A percentile compares a stretch with the other conserved stretches of the same genome.
These are phyloP conservation scores for Aethes cnicana DNA, from an alignment of 2,888 invertebrate species.

Conservation along the genomic window DNA sequence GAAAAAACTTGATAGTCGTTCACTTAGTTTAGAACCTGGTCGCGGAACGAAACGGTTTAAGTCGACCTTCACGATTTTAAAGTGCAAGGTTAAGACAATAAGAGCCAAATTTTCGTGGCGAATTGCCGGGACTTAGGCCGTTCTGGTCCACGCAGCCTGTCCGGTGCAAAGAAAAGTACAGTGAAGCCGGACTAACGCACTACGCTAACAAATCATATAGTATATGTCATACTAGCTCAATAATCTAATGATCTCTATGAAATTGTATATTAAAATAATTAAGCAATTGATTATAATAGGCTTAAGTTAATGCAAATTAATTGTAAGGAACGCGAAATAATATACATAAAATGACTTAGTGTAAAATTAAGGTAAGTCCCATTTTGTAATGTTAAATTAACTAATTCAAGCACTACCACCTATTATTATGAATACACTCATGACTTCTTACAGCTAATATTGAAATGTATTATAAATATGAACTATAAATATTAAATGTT, in stretches of 20 bases:
- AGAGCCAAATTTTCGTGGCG: too few relatives aligned
- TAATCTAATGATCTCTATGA: slow-evolving; percentile 64
- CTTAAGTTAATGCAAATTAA: slow-evolving; percentile 37
- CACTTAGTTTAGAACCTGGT: slow-evolving; percentile 45
- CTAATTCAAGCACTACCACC: slow-evolving; percentile 77
- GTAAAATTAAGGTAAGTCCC: slow-evolving; percentile 65
- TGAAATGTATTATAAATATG: slow-evolving; percentile 83
- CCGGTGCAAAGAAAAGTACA: too few relatives aligned
- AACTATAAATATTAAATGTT: slow-evolving; percentile 85
- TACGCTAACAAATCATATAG: slow-evolving; percentile 56
- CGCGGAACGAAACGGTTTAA: too few relatives aligned
- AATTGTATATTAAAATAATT: slow-evolving; percentile 66
- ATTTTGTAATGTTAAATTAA: slow-evolving; percentile 80
- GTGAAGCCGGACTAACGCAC: too few relatives aligned
- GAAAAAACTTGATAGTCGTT: slow-evolving; percentile 51
- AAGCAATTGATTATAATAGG: slow-evolving; percentile 58
- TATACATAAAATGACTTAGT: slow-evolving; percentile 58
- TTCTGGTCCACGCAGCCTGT: too few relatives aligned
- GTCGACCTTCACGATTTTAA: too few relatives aligned
- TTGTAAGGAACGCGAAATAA: slow-evolving; percentile 56
- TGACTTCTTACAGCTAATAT: slow-evolving; percentile 81
- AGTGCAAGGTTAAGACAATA: too few relatives aligned
- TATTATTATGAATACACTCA: slow-evolving; percentile 80
- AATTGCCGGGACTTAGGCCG: too few relatives aligned
- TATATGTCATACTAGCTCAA: slow-evolving; percentile 76